Base-by-base conservation (phyloP, 2,797 vertebrate species). In the Alosa sapidissima region DNA sequence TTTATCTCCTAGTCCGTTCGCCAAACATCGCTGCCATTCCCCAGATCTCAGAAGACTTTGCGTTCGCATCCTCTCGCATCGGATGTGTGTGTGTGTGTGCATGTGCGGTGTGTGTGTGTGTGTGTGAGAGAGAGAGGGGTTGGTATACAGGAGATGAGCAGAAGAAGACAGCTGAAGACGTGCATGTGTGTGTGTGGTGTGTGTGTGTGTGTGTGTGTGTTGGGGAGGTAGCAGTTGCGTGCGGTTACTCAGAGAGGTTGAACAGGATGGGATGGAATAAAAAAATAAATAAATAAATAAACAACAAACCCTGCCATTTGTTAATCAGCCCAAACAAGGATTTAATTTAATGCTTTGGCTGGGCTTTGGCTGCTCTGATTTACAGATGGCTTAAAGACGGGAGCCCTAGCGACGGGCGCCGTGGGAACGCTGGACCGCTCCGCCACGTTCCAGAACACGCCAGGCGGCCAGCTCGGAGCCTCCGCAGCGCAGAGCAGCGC, bases 291-390 rank as follows among this genome's bases (percentile, higher is more conserved):
- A 36, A 85, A 88, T 87, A 81, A 86, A 87, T 87, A 88, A 84
- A 82, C 89, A 87, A 86, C 83, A 94, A 94, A 94, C 93, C 92
- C 94, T 94, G 95, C 95, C 95, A 96, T 96, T 96, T 95, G 95
- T 95, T 96, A 95, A 96, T 96, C 94, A 95, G 94, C 94, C 93
- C 94, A 94, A 96, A 96, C 95, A 95, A 94, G 93, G 94, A 95
- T 95, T 96, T 95, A 94, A 96, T 95, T 94, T 95, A 95, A 95
- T 94, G 94, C 94, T 94, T 95, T 96, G 95, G 95, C 94, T 91
- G 90, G 93, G 93, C 68, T 16, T 75, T 75, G 68, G 92, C 90
- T 86, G 89, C 90, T 91, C 93, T 91, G 94, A 94, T 95, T 94
- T 95, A 93, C 95, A 96, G 95, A 95, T 96, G 95, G 95, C 93